Percentiles rank a stretch among this genome's conserved stretches.
Evolutionary conservation across 2,888 invertebrate genomes (phyloP).

Genomic region (Gryllus longicercus): DNA sequence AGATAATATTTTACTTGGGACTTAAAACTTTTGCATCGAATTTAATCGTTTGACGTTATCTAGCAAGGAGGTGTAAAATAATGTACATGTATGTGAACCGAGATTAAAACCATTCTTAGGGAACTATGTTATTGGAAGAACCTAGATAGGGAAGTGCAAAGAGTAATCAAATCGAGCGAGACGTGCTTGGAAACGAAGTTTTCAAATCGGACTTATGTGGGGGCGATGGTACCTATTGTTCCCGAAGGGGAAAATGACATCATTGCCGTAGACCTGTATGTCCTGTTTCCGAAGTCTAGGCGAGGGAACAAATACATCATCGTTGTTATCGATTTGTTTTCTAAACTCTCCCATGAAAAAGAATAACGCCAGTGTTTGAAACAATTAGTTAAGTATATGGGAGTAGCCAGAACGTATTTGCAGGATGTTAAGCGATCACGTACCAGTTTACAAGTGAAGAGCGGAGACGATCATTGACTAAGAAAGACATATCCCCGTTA

Average conservation of each 20-base stretch:
- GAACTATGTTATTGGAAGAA: background rate
- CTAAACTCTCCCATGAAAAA: background rate
- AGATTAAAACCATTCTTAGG: too few species aligned
- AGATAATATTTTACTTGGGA: too few species aligned
- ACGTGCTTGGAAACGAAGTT: background rate
- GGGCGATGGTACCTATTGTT: background rate
- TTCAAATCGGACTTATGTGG: background rate
- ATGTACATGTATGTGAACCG: too few species aligned
- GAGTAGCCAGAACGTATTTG: background rate
- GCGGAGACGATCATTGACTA: background rate
- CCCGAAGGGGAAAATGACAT: background rate
- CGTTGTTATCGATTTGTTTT: background rate
- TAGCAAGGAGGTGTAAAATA: too few species aligned
- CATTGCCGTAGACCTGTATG: background rate
- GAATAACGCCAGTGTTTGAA: background rate
- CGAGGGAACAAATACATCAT: background rate
- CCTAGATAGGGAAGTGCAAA: background rate
- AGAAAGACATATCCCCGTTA: background rate
- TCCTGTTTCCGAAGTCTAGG: background rate
- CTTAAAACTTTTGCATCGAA: too few species aligned
- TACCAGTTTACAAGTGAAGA: background rate
- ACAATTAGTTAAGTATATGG: background rate
- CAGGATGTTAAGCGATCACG: conserved; percentile 19
- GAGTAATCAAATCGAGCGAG: background rate
- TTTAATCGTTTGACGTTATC: too few species aligned